Evolutionary conservation across 2,797 vertebrate genomes (phyloP), one percentile per base, ranked within the genome.

Genomic region (Oceanodroma leucorhoa): DNA sequence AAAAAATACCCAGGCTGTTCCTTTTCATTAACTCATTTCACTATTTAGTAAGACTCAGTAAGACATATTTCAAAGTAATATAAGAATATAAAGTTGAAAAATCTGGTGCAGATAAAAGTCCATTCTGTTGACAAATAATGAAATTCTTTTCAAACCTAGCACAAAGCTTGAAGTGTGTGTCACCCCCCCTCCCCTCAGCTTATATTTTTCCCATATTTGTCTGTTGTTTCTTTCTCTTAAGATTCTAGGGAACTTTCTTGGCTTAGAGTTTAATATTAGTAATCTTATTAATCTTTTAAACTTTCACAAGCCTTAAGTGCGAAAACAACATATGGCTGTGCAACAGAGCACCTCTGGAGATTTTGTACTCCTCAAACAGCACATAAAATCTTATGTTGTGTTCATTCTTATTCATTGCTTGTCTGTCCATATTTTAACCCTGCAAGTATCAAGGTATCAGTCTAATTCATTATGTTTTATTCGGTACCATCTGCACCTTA

Each of bases 271-370:
- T 83, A 90, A 94, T 95, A 97, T 96, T 94, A 91, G 66, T 91
- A 95, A 93, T 95, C 89, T 93, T 95, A 94, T 95, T 96, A 96
- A 95, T 96, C 84, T 94, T 91, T 97, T 94, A 96, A 97, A 96
- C 70, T 94, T 95, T 93, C 87, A 75, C 70, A 86, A 84, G 81
- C 73, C 57, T 93, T 95, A 80, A 87, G 80, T 79, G 51, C 6
- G 7, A 90, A 96, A 94, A 93, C 85, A 96, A 73, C 95, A 97
- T 97, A 96, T 96, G 96, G 93, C 92, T 94, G 50, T 94, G 89
- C 81, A 96, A 88, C 89, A 84, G 67, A 94, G 36, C 50, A 89
- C 60, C 94, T 96, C 96, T 93, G 89, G 90, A 96, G 94, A 94
- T 87, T 96, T 95, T 93, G 93, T 87, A 77, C 36, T 67, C 60